phyloP scores from a whole-genome alignment of 2,797 vertebrate genomes.

The Apogon hyalosoma region DNA sequence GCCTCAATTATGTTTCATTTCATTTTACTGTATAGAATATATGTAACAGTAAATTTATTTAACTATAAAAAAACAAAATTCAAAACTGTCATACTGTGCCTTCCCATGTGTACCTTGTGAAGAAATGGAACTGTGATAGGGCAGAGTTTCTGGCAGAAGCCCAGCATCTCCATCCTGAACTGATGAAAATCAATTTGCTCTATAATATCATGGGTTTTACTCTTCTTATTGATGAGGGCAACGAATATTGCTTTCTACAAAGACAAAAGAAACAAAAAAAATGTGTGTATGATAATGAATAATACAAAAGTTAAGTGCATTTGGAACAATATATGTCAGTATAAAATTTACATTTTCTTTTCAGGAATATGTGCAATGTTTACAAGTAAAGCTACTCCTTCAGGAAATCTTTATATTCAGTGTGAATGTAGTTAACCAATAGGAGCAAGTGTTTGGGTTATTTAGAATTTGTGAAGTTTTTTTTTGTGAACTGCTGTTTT shows the following conservation, averaged over 20 bases:
- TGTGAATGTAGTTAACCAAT: neutral
- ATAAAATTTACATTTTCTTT: too few species aligned
- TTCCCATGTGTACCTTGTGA: slow-evolving; percentile 61
- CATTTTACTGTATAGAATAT: too few species aligned
- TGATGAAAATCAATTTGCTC: slow-evolving; percentile 60
- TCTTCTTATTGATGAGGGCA: slow-evolving; percentile 66
- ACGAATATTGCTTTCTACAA: slow-evolving; percentile 68
- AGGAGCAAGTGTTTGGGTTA: neutral
- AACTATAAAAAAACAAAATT: too few species aligned
- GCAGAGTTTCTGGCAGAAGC: slow-evolving; percentile 73
- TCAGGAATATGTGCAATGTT: too few species aligned
- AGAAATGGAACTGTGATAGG: slow-evolving; percentile 72
- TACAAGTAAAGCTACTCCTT: too few species aligned
- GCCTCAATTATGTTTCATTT: too few species aligned
- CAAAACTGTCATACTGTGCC: too few species aligned
- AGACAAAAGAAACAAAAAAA: slow-evolving; percentile 18
- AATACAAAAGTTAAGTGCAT: neutral
- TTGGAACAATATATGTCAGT: too few species aligned
- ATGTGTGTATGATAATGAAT: neutral
- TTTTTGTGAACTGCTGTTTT: neutral
- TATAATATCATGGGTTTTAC: slow-evolving; percentile 62
- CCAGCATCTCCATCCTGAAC: slow-evolving; percentile 78
- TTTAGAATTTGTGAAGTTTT: neutral
- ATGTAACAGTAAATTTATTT: too few species aligned
- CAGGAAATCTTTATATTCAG: neutral